Evolutionary conservation across 2,797 vertebrate species (phyloP).

Genomic region (Falco peregrinus): DNA sequence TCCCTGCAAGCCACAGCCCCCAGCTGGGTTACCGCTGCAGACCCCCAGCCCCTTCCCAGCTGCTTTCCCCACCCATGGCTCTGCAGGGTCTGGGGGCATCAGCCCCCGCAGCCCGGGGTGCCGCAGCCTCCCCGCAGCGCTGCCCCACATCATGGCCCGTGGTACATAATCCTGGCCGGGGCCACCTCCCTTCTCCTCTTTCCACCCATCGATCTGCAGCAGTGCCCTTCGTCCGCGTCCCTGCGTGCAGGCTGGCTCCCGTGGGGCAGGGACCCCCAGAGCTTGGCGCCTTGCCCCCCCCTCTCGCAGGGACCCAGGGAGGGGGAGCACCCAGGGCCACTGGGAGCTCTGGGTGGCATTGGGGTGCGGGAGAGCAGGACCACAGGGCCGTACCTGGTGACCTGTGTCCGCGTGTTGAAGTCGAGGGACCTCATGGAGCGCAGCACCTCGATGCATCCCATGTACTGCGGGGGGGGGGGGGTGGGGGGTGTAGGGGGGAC

Average conservation of each 20-base stretch:
- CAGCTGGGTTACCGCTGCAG: background rate
- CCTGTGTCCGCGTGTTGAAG: slow-evolving; percentile 94
- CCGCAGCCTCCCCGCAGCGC: background rate
- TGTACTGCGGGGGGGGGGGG: slow-evolving; percentile 81
- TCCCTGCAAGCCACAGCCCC: slow-evolving; percentile 79
- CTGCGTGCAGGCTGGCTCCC: background rate
- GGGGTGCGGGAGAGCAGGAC: fast-evolving
- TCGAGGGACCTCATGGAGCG: slow-evolving; percentile 97
- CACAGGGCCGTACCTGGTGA: slow-evolving; percentile 85
- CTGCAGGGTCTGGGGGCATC: background rate
- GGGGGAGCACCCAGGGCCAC: background rate
- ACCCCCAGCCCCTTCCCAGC: background rate
- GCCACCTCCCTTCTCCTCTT: slow-evolving; percentile 61
- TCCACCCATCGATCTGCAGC: background rate
- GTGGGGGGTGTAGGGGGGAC: background rate
- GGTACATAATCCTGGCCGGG: background rate
- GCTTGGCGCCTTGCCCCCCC: no score
- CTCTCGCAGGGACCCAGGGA: background rate
- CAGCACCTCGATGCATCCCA: slow-evolving; percentile 97
- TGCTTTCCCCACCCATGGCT: fast-evolving
- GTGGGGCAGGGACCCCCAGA: background rate
- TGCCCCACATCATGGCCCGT: background rate
- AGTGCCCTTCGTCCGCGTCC: background rate
- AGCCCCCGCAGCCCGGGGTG: fast-evolving
- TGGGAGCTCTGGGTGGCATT: fast-evolving